A percentile compares a stretch with the other conserved stretches of the same genome.
Evolutionary conservation across 2,888 invertebrate species (phyloP).

Genomic region (Cosmia trapezina): DNA sequence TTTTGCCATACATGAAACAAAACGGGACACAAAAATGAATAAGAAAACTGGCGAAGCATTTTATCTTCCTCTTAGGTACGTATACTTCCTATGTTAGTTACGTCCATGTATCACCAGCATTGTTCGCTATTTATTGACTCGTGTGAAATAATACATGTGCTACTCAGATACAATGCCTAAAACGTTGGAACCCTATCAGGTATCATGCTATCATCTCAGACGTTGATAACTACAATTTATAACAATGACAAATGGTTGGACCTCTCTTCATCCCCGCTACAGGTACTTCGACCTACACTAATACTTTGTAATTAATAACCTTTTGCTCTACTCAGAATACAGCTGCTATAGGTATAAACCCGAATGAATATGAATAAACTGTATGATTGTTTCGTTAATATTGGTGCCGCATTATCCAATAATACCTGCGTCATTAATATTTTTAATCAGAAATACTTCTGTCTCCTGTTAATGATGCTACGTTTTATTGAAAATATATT

Average conservation of each 20-base stretch:
- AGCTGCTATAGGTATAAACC: constrained; percentile 1
- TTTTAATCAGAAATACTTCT: constrained; percentile 49
- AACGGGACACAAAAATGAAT: constrained; percentile 26
- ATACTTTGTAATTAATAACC: constrained; percentile 53
- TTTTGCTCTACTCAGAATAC: constrained; percentile 18
- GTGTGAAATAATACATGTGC: constrained; percentile 68
- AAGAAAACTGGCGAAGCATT: constrained; percentile 39
- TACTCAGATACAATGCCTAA: constrained; percentile 45
- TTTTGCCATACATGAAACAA: constrained; percentile 24
- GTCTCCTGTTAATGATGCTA: constrained; percentile 41
- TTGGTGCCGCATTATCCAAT: constrained; percentile 35
- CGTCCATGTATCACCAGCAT: constrained; percentile 53
- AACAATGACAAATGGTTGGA: constrained; percentile 57
- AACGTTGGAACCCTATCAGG: constrained; percentile 62
- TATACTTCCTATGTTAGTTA: constrained; percentile 41
- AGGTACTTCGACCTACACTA: constrained; percentile 36
- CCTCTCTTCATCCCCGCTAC: constrained; percentile 27
- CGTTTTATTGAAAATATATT: constrained; percentile 49
- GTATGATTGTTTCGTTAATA: constrained; percentile 29
- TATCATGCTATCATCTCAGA: constrained; percentile 44
- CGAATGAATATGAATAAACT: constrained; percentile 19
- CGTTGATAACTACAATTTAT: constrained; percentile 59
- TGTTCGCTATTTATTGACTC: constrained; percentile 68
- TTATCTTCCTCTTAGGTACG: constrained; percentile 44
- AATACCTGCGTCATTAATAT: constrained; percentile 45